Conservation (phyloP, 2,888 invertebrate species). For the Pachliopta kotzebuea region DNA sequence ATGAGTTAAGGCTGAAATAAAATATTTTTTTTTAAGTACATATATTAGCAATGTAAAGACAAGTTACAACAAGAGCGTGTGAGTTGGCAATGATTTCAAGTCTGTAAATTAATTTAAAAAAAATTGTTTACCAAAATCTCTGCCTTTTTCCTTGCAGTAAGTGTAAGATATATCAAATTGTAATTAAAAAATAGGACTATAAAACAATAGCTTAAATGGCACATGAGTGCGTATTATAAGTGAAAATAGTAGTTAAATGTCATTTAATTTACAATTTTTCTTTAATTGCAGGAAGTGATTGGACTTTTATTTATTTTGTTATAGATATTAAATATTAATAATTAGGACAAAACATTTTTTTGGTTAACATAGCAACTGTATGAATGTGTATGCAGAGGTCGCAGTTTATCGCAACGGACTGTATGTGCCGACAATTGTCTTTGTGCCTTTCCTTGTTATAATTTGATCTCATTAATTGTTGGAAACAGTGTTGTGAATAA, state of each 20-base stretch:
- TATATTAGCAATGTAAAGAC: conserved; percentile 11
- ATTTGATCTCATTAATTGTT: conserved; percentile 53
- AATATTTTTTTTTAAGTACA: conserved; percentile 1
- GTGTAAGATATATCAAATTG: too few relatives aligned
- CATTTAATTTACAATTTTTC: too few relatives aligned
- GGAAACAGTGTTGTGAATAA: conserved; percentile 36
- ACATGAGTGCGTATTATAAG: too few relatives aligned
- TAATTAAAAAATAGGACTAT: neutral
- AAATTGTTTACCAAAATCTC: too few relatives aligned
- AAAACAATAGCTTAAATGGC: neutral
- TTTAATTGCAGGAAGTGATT: neutral
- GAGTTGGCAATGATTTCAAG: conserved; percentile 13
- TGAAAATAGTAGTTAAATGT: neutral
- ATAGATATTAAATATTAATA: neutral
- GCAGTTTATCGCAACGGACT: conserved; percentile 56
- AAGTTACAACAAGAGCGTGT: conserved; percentile 27
- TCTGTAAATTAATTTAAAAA: too few relatives aligned
- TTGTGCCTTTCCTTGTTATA: conserved; percentile 71
- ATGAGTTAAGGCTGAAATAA: conserved; percentile 6
- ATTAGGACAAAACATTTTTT: neutral
- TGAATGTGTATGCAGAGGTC: conserved; percentile 40
- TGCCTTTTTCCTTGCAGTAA: too few relatives aligned
- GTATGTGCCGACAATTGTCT: conserved; percentile 38
- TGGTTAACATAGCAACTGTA: conserved; percentile 28
- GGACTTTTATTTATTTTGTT: neutral